A percentile compares a stretch with the other conserved stretches of the same genome.
These are phyloP conservation scores for Balaeniceps rex DNA, from an alignment of 2,113 vertebrate species.

Conservation along the genomic window DNA sequence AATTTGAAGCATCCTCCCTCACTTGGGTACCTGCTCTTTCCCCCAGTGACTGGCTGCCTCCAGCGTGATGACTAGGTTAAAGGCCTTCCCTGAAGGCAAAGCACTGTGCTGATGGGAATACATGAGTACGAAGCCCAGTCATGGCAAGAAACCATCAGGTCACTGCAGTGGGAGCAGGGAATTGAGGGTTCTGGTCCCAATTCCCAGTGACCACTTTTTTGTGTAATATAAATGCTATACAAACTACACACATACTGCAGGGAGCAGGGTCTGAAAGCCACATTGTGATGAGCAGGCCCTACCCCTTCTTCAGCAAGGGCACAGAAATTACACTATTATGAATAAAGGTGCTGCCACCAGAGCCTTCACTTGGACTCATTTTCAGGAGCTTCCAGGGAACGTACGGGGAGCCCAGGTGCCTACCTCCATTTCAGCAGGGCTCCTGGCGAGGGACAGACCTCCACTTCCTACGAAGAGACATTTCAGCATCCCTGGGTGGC, in stretches of 20 bases:
- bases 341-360: background rate
- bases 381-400: background rate
- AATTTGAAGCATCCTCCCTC: background rate
- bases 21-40: background rate
- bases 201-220: background rate
- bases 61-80: background rate
- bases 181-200: background rate
- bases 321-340: background rate
- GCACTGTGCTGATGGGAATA: background rate
- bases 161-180: background rate
- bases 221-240: background rate
- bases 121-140: background rate
- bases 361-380: background rate
- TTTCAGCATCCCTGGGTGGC: background rate
- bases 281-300: rapidly evolving
- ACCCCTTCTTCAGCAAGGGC: background rate
- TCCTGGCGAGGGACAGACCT: background rate
- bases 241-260: background rate
- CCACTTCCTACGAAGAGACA: background rate
- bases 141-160: background rate
- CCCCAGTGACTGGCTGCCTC: background rate
- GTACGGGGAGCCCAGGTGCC: background rate
- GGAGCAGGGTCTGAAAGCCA: background rate
- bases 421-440: background rate
- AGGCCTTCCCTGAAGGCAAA: background rate